These are phyloP conservation scores for Schizopygopsis pylzovi DNA, from an alignment of 2,797 vertebrate species.

Conservation along the genomic window DNA sequence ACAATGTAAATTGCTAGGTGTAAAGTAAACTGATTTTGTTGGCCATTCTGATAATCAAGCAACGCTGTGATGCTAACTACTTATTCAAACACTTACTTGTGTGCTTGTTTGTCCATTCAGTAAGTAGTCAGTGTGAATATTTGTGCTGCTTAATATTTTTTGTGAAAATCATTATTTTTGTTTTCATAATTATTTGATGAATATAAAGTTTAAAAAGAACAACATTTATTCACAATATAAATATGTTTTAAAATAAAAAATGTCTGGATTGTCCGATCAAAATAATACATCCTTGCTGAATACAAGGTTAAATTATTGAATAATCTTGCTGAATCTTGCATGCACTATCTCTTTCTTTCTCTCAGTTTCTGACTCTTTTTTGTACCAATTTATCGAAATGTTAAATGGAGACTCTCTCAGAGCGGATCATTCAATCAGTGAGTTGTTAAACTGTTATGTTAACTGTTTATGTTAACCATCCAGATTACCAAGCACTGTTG, in stretches of 20 bases:
- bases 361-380: too few species aligned
- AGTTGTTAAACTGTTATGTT: not conserved
- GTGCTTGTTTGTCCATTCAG: too few species aligned
- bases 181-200: too few species aligned
- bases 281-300: not conserved
- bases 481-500: not conserved
- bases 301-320: not conserved
- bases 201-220: too few species aligned
- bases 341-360: not conserved
- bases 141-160: too few species aligned
- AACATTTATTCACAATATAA: too few species aligned
- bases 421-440: not conserved
- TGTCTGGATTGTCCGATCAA: too few species aligned
- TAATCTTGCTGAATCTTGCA: not conserved
- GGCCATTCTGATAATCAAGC: not conserved
- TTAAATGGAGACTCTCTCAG: not conserved
- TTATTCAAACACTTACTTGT: not conserved
- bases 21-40: too few species aligned
- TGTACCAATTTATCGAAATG: not conserved
- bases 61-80: not conserved
- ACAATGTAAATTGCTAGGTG: too few species aligned
- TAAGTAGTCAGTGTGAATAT: too few species aligned
- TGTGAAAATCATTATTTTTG: too few species aligned
- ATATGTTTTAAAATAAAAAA: too few species aligned
- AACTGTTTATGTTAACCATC: not conserved